Conservation (phyloP, 2,113 vertebrate species). For the Lophotis ruficrista region DNA sequence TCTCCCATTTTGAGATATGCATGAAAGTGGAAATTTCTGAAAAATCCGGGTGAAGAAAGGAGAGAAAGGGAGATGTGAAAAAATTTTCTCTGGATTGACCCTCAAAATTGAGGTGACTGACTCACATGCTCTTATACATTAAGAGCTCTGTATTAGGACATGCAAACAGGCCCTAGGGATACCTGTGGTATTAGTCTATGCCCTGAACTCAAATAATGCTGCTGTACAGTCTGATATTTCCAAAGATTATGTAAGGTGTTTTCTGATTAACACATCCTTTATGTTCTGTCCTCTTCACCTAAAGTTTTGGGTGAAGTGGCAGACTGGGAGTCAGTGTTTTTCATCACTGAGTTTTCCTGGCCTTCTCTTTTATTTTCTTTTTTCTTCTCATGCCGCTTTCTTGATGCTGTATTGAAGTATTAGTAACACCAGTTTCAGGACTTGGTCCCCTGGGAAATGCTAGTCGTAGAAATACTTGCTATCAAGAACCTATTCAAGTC, state of each 20-base stretch:
- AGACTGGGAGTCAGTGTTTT: background rate
- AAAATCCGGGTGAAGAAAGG: background rate
- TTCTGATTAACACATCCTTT: background rate
- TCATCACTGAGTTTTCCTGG: background rate
- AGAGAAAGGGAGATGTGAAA: background rate
- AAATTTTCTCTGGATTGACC: background rate
- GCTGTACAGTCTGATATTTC: background rate
- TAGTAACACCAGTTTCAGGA: background rate
- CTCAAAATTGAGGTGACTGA: background rate
- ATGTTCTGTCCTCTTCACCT: background rate
- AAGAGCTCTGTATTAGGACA: background rate
- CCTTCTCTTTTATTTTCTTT: background rate
- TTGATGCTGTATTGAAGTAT: background rate
- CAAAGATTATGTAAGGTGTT: background rate
- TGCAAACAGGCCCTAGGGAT: background rate
- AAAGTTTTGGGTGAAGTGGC: background rate
- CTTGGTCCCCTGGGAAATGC: background rate
- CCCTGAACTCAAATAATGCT: background rate
- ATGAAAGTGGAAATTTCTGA: background rate
- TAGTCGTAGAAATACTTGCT: background rate
- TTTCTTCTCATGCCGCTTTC: background rate
- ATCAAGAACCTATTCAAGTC: background rate
- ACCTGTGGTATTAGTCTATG: background rate
- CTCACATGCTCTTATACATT: background rate
- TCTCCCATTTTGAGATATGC: accelerated